A percentile compares a stretch with the other conserved stretches of the same genome.
These are phyloP conservation scores for Mastomys coucha DNA, from an alignment of 2,113 vertebrate genomes.

Conservation along the genomic window DNA sequence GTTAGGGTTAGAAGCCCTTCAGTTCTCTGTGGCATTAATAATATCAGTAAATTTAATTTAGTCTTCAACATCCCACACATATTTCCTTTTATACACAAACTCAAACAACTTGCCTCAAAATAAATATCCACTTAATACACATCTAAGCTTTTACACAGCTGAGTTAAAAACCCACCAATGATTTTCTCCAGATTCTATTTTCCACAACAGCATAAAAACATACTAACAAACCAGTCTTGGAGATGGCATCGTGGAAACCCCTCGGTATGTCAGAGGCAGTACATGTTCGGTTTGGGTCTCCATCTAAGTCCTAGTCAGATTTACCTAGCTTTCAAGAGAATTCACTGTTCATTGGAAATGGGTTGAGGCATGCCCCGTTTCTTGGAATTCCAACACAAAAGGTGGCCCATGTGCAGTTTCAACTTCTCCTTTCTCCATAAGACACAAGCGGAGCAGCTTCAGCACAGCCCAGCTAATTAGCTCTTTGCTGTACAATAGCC, in stretches of 20 bases:
- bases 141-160: not conserved
- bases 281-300: not conserved
- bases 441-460: not conserved
- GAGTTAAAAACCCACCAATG: not conserved
- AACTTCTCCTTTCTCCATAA: slow-evolving; percentile 31
- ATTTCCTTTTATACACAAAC: not conserved
- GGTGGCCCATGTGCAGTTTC: not conserved
- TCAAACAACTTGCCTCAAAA: slow-evolving; percentile 1
- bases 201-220: not conserved
- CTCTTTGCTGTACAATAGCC: slow-evolving; percentile 63
- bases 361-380: not conserved
- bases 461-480: slow-evolving; percentile 56
- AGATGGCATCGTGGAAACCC: not conserved
- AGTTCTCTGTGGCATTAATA: not conserved
- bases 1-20: not conserved
- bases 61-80: not conserved
- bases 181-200: not conserved
- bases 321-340: not conserved
- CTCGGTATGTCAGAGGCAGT: not conserved
- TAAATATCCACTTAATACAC: not conserved
- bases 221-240: not conserved
- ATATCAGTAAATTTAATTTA: not conserved
- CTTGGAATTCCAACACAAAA: slow-evolving; percentile 37
- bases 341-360: not conserved
- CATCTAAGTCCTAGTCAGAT: not conserved